Conservation (phyloP, 2,797 vertebrate genomes). For the Coluber constrictor region DNA sequence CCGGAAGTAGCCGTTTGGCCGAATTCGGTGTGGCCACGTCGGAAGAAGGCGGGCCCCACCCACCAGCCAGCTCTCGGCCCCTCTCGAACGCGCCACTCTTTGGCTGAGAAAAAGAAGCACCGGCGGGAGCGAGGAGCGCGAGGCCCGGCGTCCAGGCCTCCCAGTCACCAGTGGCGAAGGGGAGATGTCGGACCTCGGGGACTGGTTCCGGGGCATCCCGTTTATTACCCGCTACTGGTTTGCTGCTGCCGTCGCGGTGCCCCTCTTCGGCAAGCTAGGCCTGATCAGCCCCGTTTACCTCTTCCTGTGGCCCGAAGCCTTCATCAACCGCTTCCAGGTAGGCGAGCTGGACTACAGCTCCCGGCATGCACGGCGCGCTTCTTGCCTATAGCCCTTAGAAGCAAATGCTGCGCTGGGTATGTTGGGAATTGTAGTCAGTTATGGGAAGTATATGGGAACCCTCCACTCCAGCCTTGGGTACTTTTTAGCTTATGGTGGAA, state of each 20-base stretch:
- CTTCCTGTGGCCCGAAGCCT: constrained; percentile 84
- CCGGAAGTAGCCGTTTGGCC: constrained; percentile 44
- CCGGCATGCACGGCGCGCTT: constrained; percentile 40
- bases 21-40: constrained; percentile 74
- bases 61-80: not conserved
- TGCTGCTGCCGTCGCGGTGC: constrained; percentile 83
- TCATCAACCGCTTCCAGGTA: constrained; percentile 91
- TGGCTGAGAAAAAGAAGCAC: not conserved
- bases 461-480: not conserved
- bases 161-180: not conserved
- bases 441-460: not conserved
- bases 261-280: constrained; percentile 86
- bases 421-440: constrained; percentile 61
- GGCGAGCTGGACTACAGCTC: constrained; percentile 46
- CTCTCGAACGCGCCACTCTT: not conserved
- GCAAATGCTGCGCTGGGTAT: not conserved
- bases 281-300: constrained; percentile 83
- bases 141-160: not conserved
- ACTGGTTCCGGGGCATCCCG: constrained; percentile 96
- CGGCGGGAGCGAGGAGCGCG: not conserved
- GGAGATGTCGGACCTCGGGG: constrained; percentile 92
- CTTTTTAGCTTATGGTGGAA: not conserved
- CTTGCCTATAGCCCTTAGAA: accelerated
- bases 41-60: not conserved
- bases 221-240: constrained; percentile 94